Evolutionary conservation across 2,113 vertebrate species (phyloP).

Genomic region (Alligator mississippiensis): DNA sequence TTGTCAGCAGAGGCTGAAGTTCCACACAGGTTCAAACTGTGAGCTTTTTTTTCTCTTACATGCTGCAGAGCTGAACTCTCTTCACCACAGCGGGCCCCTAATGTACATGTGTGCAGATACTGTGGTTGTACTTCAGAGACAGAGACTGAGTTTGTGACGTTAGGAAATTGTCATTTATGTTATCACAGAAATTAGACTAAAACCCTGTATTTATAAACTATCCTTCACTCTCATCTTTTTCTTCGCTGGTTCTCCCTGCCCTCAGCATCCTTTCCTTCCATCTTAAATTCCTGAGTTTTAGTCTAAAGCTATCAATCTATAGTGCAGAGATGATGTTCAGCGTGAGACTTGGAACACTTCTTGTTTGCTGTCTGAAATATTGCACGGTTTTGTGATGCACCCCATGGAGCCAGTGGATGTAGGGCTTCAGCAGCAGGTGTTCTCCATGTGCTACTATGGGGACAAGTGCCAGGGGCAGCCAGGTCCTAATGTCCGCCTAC

Average conservation of each 20-base stretch:
- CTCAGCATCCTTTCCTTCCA: background rate
- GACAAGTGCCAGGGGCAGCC: no score
- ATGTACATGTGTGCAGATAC: background rate
- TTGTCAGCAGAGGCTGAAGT: background rate
- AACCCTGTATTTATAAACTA: background rate
- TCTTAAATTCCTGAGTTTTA: conserved; percentile 30
- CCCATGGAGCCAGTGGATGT: no score
- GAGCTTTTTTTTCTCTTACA: background rate
- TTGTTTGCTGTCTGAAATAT: background rate
- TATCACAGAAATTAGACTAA: background rate
- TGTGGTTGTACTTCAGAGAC: conserved; percentile 8
- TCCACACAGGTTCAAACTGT: background rate
- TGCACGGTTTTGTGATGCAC: background rate
- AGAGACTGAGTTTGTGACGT: conserved; percentile 20
- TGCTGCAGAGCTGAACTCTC: conserved; percentile 1
- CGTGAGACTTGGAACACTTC: background rate
- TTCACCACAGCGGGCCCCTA: background rate
- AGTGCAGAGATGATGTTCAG: background rate
- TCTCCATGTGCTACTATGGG: no score
- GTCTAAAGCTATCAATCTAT: background rate
- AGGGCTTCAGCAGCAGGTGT: no score
- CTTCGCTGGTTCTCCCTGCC: conserved; percentile 5
- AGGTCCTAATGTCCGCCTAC: no score
- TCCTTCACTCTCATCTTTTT: background rate
- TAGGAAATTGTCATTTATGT: conserved; percentile 22